Conservation (phyloP, 2,797 vertebrate species). For the Moxostoma hubbsi region DNA sequence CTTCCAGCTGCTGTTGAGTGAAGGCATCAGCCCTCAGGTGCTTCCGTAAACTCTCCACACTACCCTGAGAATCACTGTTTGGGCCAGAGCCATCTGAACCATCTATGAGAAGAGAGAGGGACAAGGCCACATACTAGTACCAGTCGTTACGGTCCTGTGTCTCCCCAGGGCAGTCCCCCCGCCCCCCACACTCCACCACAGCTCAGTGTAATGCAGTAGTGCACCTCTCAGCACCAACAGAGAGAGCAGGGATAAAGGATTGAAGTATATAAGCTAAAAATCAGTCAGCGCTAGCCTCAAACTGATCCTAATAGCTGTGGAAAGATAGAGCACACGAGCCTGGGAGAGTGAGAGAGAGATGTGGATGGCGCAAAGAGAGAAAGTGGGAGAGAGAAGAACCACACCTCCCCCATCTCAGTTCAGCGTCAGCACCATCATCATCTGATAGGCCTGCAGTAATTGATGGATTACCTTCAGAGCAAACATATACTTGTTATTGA, state of each 20-base stretch:
- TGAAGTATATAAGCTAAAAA: constrained; percentile 67
- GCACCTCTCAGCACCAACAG: constrained; percentile 60
- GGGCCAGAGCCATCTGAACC: constrained; percentile 96
- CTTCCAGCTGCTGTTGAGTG: constrained; percentile 99
- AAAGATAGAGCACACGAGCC: constrained; percentile 64
- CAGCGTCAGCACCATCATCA: constrained; percentile 78
- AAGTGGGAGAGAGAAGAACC: constrained; percentile 45
- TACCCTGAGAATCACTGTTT: constrained; percentile 98
- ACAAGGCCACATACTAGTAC: constrained; percentile 79
- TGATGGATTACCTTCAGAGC: constrained; percentile 85
- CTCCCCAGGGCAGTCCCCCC: constrained; percentile 32
- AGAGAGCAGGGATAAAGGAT: constrained; percentile 56
- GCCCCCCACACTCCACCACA: constrained; percentile 40
- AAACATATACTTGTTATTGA: constrained; percentile 80
- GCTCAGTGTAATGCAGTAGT: constrained; percentile 48
- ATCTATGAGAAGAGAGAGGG: constrained; percentile 81
- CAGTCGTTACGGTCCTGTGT: constrained; percentile 75
- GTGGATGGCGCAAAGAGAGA: too few species aligned
- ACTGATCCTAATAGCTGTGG: constrained; percentile 70
- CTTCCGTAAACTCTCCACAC: constrained; percentile 99
- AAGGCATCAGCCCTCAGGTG: constrained; percentile 98
- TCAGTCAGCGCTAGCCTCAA: constrained; percentile 64
- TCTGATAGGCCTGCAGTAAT: constrained; percentile 81
- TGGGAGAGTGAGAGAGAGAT: constrained; percentile 34
- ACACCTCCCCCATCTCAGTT: constrained; percentile 62